Percentiles rank a stretch among this genome's conserved stretches.
Conservation (phyloP, 2,888 invertebrate species). For the Euzophera pinguis region DNA sequence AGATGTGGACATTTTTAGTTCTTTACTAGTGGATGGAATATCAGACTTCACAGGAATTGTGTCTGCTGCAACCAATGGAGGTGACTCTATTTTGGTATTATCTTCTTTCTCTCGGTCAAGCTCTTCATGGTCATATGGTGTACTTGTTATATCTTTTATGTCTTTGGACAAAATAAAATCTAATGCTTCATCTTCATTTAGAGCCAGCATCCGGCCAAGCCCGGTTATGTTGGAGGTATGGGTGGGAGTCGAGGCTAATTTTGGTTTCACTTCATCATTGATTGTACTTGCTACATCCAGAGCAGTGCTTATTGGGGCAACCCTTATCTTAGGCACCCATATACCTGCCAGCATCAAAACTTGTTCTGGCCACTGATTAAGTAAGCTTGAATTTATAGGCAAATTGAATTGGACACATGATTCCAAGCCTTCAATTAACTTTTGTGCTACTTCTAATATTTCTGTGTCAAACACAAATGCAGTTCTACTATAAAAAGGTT, state of each 20-base stretch:
- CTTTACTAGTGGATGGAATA: conserved; percentile 55
- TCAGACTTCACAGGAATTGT: conserved; percentile 37
- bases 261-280: conserved; percentile 67
- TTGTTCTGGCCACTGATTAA: conserved; percentile 93
- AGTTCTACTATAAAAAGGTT: conserved; percentile 89
- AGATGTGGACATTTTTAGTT: conserved; percentile 35
- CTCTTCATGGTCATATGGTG: conserved; percentile 19
- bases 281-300: conserved; percentile 87
- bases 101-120: conserved; percentile 25
- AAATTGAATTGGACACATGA: conserved; percentile 85
- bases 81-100: conserved; percentile 19
- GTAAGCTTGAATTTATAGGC: conserved; percentile 90
- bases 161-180: conserved; percentile 82
- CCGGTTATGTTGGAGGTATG: conserved; percentile 53
- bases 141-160: conserved; percentile 44
- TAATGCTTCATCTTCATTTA: conserved; percentile 86
- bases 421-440: conserved; percentile 88
- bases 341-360: conserved; percentile 91
- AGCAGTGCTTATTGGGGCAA: conserved; percentile 87
- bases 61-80: conserved; percentile 15
- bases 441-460: conserved; percentile 87
- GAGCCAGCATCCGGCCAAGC: conserved; percentile 70
- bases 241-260: conserved; percentile 54
- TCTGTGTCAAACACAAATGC: conserved; percentile 93
- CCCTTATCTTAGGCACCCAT: conserved; percentile 89